Conservation (phyloP, 2,888 invertebrate species). For the Alloplasta piceator region DNA sequence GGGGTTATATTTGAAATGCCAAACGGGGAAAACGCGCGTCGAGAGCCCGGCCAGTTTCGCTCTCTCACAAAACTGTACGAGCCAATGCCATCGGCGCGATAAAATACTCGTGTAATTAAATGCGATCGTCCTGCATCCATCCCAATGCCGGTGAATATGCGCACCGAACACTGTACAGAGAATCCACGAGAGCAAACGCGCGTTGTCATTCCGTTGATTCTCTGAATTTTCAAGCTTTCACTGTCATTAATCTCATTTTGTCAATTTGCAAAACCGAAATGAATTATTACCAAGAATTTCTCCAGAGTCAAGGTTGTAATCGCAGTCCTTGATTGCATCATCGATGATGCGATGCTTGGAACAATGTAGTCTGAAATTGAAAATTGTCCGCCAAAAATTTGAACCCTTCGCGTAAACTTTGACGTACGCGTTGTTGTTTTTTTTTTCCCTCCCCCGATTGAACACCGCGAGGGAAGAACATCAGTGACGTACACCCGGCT, state of each 20-base stretch:
- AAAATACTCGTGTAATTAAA: constrained; percentile 83
- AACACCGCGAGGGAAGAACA: constrained; percentile 24
- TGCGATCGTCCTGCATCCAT: constrained; percentile 79
- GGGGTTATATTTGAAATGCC: constrained; percentile 75
- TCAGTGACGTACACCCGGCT: constrained; percentile 15
- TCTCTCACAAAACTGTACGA: constrained; percentile 71
- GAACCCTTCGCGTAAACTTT: constrained; percentile 58
- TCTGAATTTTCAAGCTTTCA: too few relatives aligned
- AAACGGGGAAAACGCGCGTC: constrained; percentile 69
- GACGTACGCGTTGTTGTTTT: constrained; percentile 51
- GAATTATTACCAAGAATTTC: too few relatives aligned
- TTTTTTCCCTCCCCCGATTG: constrained; percentile 34
- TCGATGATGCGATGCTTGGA: too few relatives aligned
- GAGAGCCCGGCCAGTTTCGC: constrained; percentile 60
- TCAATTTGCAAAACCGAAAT: too few relatives aligned
- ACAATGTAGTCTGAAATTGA: too few relatives aligned
- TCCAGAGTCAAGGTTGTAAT: too few relatives aligned
- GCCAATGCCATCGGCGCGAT: constrained; percentile 80
- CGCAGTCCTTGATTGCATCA: too few relatives aligned
- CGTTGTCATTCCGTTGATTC: constrained; percentile 18
- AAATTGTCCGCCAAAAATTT: not conserved
- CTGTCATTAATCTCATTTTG: too few relatives aligned
- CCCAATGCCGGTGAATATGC: constrained; percentile 50
- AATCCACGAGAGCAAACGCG: constrained; percentile 22
- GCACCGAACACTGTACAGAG: constrained; percentile 36